Conservation (phyloP, 2,888 invertebrate species). For the Meta bourneti region DNA sequence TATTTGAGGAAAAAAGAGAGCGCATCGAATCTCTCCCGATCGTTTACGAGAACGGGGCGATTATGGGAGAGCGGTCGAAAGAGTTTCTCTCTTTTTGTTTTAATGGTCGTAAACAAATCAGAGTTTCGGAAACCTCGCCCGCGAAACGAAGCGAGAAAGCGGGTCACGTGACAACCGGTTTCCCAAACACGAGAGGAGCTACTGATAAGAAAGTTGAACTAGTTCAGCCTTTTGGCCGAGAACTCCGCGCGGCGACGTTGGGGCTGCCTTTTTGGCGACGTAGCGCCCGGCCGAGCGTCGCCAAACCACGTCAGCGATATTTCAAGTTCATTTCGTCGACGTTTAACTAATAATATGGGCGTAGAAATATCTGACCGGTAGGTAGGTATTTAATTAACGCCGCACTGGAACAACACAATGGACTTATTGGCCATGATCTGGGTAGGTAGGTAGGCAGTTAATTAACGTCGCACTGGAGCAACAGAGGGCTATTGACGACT, state of each 20-base stretch:
- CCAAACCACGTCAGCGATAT: neutral
- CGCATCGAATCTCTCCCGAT: neutral
- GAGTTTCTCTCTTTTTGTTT: neutral
- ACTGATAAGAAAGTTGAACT: slow-evolving; percentile 68
- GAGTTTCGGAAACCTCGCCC: neutral
- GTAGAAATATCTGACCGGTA: too few species aligned
- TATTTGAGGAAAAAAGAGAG: slow-evolving; percentile 13
- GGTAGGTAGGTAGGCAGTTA: too few species aligned
- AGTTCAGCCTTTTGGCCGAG: slow-evolving; percentile 16
- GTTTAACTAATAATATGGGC: neutral
- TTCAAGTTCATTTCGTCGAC: too few species aligned
- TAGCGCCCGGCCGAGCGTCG: slow-evolving; percentile 1
- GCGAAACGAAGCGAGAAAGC: neutral
- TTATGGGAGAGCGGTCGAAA: neutral
- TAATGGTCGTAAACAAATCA: neutral
- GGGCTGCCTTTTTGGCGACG: slow-evolving; percentile 11
- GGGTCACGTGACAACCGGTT: slow-evolving; percentile 60
- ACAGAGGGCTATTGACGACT: too few species aligned
- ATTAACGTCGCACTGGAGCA: too few species aligned
- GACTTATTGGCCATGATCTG: too few species aligned
- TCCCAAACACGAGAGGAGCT: slow-evolving; percentile 51
- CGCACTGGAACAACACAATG: too few species aligned
- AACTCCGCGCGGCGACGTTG: neutral
- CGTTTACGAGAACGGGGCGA: neutral
- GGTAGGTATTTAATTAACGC: too few species aligned